A percentile compares a stretch with the other conserved stretches of the same genome.
phyloP scores from a whole-genome alignment of 2,888 invertebrate species.

The Clistopyga incitator region DNA sequence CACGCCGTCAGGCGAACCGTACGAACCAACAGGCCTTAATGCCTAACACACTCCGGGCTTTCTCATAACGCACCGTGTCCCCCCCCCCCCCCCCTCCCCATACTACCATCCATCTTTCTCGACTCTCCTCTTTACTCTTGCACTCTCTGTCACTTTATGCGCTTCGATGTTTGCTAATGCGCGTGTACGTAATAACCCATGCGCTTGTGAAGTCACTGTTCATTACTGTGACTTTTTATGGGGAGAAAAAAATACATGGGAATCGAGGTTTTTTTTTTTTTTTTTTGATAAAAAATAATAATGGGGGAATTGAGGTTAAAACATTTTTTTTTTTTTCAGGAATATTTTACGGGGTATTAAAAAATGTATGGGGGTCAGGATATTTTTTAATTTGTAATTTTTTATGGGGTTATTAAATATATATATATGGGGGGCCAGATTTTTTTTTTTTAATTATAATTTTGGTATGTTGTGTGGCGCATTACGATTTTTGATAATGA shows the following conservation, averaged over 20 bases:
- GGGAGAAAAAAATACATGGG: too few relatives aligned
- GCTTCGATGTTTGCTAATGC: slow-evolving; percentile 46
- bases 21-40: slow-evolving; percentile 60
- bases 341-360: too few relatives aligned
- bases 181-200: slow-evolving; percentile 36
- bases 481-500: neutral
- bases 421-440: too few relatives aligned
- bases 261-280: too few relatives aligned
- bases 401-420: too few relatives aligned
- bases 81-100: too few relatives aligned
- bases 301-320: too few relatives aligned
- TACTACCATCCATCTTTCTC: slow-evolving; percentile 43
- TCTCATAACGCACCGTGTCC: slow-evolving; percentile 66
- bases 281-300: too few relatives aligned
- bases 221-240: too few relatives aligned
- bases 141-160: slow-evolving; percentile 50
- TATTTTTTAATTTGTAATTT: neutral
- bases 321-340: too few relatives aligned
- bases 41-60: slow-evolving; percentile 61
- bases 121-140: slow-evolving; percentile 30
- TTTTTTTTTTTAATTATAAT: neutral
- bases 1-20: slow-evolving; percentile 43
- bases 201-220: neutral
- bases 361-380: too few relatives aligned
- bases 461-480: neutral